phyloP scores from a whole-genome alignment of 2,888 invertebrate species.

The Phalangium opilio region DNA sequence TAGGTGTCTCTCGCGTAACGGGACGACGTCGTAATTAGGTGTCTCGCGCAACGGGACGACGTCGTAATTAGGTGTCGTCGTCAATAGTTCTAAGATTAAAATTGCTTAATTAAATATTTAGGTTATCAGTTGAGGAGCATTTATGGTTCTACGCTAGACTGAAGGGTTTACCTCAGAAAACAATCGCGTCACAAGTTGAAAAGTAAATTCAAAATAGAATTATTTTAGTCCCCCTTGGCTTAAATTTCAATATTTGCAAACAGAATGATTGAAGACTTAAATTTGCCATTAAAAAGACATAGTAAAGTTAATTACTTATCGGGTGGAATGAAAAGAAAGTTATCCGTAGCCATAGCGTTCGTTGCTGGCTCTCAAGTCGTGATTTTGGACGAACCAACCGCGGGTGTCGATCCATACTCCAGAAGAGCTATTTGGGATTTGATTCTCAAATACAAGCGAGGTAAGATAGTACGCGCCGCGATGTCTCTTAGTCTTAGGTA shows the following conservation, averaged over 20 bases:
- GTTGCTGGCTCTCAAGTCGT: conserved; percentile 52
- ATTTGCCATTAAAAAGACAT: conserved; percentile 43
- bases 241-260: no score
- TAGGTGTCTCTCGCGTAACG: no score
- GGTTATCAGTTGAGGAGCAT: conserved; percentile 58
- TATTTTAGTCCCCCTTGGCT: no score
- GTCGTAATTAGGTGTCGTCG: no score
- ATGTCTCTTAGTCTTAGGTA: no score
- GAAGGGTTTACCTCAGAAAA: conserved; percentile 29
- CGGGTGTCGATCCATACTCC: conserved; percentile 73
- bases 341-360: conserved; percentile 78
- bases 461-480: conserved; percentile 22
- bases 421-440: conserved; percentile 60
- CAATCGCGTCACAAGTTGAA: conserved; percentile 33
- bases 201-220: conserved; percentile 13
- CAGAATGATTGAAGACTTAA: conserved; percentile 50
- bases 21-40: no score
- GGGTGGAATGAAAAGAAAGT: conserved; percentile 70
- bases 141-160: conserved; percentile 46
- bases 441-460: conserved; percentile 48
- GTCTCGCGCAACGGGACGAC: no score
- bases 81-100: no score
- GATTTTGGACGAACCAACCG: conserved; percentile 74
- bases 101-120: no score
- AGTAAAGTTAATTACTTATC: conserved; percentile 40